Evolutionary conservation across 2,113 vertebrate species (phyloP).

Genomic region (Caranx melampygus): DNA sequence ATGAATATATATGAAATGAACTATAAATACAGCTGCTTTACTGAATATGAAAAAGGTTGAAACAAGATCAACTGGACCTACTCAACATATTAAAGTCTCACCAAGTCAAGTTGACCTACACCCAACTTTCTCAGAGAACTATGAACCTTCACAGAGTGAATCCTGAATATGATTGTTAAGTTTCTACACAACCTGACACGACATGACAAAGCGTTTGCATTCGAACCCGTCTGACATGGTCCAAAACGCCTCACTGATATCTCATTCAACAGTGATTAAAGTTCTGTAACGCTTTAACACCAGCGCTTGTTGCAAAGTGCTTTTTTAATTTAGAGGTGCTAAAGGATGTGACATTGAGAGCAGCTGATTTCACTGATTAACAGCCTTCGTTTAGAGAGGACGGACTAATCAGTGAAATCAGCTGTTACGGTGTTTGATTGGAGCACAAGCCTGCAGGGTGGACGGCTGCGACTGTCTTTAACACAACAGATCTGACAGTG

Average conservation of each 20-base stretch:
- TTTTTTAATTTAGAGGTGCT: conserved; percentile 12
- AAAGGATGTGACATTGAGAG: conserved; percentile 30
- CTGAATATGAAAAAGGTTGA: not conserved
- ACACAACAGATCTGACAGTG: not conserved
- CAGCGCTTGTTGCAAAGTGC: accelerated
- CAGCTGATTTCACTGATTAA: conserved; percentile 40
- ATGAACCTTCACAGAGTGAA: too few relatives aligned
- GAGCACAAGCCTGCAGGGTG: not conserved
- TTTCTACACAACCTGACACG: too few relatives aligned
- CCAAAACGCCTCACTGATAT: not conserved
- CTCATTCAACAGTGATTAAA: conserved; percentile 9
- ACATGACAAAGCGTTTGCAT: too few relatives aligned
- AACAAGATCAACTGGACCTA: too few relatives aligned
- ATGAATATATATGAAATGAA: not conserved
- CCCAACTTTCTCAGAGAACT: too few relatives aligned
- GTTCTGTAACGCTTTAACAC: not conserved
- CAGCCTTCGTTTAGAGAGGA: not conserved
- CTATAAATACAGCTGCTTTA: not conserved
- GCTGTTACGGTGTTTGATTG: not conserved
- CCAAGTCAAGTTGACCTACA: too few relatives aligned
- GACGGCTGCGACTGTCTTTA: not conserved
- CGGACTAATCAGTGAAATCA: conserved; percentile 2
- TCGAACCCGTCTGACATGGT: too few relatives aligned
- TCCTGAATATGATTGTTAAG: too few relatives aligned
- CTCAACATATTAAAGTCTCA: too few relatives aligned